Conservation (phyloP, 2,113 vertebrate genomes). For the Tiliqua scincoides region DNA sequence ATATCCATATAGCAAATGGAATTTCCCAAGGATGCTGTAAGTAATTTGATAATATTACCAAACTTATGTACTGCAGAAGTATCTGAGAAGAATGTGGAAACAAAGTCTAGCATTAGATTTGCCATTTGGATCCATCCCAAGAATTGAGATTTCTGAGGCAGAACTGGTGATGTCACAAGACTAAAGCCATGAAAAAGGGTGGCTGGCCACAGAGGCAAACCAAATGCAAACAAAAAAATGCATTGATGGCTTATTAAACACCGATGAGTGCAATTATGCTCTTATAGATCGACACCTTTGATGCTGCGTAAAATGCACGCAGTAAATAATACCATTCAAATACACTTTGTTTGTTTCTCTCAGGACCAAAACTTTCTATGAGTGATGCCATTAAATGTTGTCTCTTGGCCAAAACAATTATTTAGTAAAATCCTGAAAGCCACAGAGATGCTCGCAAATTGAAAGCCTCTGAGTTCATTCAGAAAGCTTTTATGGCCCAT, state of each 20-base stretch:
- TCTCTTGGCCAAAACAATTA: conserved; percentile 25
- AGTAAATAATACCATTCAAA: conserved; percentile 13
- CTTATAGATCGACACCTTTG: not conserved
- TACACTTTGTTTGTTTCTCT: not conserved
- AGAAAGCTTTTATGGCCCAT: conserved; percentile 29
- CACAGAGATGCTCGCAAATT: conserved; percentile 25
- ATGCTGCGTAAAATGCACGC: not conserved
- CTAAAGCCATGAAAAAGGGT: no score
- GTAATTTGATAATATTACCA: no score
- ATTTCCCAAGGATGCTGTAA: no score
- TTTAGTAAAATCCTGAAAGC: conserved; percentile 35
- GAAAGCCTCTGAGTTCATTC: conserved; percentile 23
- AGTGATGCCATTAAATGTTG: conserved; percentile 10
- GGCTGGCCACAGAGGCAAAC: not conserved
- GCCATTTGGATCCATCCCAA: no score
- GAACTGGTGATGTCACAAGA: no score
- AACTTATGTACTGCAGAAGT: not conserved
- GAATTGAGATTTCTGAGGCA: no score
- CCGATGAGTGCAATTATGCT: not conserved
- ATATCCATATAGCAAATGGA: no score
- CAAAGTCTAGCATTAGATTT: not conserved
- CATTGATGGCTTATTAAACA: conserved; percentile 9
- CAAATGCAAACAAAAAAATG: not conserved
- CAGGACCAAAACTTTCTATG: not conserved
- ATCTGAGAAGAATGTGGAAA: not conserved